Evolutionary conservation across 2,797 vertebrate species (phyloP).

Genomic region (Sarcophilus harrisii): DNA sequence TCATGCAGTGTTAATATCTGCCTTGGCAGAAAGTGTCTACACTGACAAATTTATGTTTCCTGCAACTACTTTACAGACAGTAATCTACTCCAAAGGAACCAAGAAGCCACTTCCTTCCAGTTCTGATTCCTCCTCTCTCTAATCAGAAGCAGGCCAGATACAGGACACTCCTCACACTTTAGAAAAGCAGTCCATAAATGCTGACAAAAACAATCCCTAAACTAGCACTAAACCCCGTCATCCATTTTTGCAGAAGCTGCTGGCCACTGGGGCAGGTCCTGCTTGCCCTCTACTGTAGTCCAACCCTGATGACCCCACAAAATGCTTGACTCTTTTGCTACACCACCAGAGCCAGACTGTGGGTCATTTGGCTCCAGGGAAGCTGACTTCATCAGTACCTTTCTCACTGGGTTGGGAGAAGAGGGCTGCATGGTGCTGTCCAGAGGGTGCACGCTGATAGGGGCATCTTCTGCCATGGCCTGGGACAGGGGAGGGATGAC

Average conservation of each 20-base stretch:
- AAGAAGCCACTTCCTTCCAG: not conserved
- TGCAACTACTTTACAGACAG: not conserved
- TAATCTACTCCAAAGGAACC: not conserved
- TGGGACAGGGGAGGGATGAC: conserved; percentile 72
- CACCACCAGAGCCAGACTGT: conserved; percentile 15
- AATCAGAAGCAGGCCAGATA: not conserved
- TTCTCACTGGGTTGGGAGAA: conserved; percentile 82
- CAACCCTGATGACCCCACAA: not conserved
- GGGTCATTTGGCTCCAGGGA: conserved; percentile 21
- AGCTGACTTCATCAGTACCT: conserved; percentile 81
- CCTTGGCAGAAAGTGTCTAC: not conserved
- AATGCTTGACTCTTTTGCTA: not conserved
- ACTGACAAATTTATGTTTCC: not conserved
- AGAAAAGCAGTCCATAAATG: not conserved
- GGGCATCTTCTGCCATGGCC: conserved; percentile 78
- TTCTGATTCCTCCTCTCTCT: not conserved
- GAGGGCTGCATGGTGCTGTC: conserved; percentile 77
- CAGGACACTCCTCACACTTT: not conserved
- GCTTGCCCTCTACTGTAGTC: not conserved
- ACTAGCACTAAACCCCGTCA: not conserved
- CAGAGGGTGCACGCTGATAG: conserved; percentile 71
- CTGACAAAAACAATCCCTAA: not conserved
- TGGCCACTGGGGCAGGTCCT: not conserved
- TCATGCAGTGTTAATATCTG: not conserved
- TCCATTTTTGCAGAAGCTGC: not conserved